Base-by-base conservation (phyloP, 2,888 invertebrate genomes). In the Callimorpha dominula region DNA sequence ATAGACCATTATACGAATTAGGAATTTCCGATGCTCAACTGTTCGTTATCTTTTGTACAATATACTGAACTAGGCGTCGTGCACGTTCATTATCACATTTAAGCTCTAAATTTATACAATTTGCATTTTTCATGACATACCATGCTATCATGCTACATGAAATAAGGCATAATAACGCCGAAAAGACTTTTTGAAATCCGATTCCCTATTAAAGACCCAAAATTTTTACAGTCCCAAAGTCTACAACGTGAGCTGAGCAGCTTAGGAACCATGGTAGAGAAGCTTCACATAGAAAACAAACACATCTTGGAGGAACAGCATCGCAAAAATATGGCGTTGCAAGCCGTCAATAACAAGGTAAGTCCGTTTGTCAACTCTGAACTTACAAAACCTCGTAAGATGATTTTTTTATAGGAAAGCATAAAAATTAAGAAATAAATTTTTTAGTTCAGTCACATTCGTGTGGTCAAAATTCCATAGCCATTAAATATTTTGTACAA, bases 161-260 rank as follows among this genome's bases (percentile, higher is more conserved):
- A 31, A 31, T 31, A 31, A 2, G 31, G 31, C 31, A 31, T 31
- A 31, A 31, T 31, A 31, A 31, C 2, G 31, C 31, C 31, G 2
- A 31, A 31, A 31, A 31, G 31, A 4, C 11, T 57, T 6, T 11
- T 57, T 20, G 20, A 54, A 9, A 20, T 14, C 14, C 31, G 31
- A 14, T 60, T 31, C 4, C 31, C 20, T 31, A 60, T 20, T 20
- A 14, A 60, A 14, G 20, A 31, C 5, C 17, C 40, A 9, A 49
- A 43, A 65, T 49, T 46, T 0, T 70, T 54, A 3, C 85, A 96
- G 96, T 88, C 88, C 2, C 91, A 95, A 78, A 90, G 92, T 68
- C 79, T 96, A 14, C 96, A 96, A 82, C 93, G 96, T 11, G 94
- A 94, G 79, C 84, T 96, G 70, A 90, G 93, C 80, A 92, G 91